Evolutionary conservation across 2,888 invertebrate species (phyloP).

Genomic region (Gortyna flavago): DNA sequence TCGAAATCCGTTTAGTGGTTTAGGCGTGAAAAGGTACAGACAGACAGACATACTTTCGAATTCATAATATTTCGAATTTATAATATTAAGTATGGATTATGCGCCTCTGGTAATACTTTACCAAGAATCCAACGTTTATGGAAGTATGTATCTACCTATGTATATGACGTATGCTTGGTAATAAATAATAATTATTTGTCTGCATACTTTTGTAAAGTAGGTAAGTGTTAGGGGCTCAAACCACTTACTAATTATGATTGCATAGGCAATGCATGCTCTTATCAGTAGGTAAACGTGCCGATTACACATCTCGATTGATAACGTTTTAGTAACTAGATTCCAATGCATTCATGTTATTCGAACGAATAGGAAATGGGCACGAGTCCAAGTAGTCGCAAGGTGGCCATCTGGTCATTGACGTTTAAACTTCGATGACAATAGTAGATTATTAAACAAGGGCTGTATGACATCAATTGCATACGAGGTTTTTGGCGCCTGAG

Average conservation of each 20-base stretch:
- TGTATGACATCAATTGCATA: too few species aligned
- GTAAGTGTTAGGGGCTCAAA: background rate
- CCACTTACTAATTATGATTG: background rate
- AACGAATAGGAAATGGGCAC: slow-evolving; percentile 33
- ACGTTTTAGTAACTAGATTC: slow-evolving; percentile 16
- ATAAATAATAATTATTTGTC: background rate
- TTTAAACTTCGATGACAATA: background rate
- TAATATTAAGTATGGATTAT: too few species aligned
- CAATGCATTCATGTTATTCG: background rate
- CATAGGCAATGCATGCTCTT: slow-evolving; percentile 6
- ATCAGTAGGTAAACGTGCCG: slow-evolving; percentile 34
- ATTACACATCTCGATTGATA: slow-evolving; percentile 23
- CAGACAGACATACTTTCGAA: too few species aligned
- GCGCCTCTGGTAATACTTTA: background rate
- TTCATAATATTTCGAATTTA: too few species aligned
- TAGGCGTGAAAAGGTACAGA: too few species aligned
- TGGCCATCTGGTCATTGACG: slow-evolving; percentile 19
- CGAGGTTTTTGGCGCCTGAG: too few species aligned
- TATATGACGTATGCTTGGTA: background rate
- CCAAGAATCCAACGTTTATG: background rate
- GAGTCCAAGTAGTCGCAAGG: slow-evolving; percentile 42
- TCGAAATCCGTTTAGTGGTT: too few species aligned
- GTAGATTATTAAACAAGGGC: too few species aligned
- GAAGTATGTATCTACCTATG: background rate
- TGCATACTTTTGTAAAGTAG: background rate